Evolutionary conservation across 2,888 invertebrate species (phyloP).

Genomic region (Pteria penguin): DNA sequence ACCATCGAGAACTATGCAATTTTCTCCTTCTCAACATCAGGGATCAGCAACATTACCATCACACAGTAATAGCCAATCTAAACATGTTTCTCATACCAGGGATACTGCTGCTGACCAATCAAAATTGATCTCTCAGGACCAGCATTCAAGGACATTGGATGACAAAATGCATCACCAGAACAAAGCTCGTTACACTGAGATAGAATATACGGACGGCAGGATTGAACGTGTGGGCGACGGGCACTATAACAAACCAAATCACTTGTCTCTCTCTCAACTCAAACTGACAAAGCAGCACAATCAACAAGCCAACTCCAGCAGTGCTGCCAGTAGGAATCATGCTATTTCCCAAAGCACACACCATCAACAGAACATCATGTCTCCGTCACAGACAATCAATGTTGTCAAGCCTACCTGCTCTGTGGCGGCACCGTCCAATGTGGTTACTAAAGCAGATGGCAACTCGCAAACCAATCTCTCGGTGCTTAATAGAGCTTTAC

Average conservation of each 20-base stretch:
- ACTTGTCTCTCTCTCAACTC: constrained; percentile 44
- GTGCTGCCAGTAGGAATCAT: background rate
- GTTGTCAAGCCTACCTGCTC: constrained; percentile 72
- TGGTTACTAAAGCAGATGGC: constrained; percentile 63
- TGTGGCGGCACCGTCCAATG: constrained; percentile 43
- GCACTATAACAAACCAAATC: constrained; percentile 55
- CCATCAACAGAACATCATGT: constrained; percentile 22
- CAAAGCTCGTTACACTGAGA: constrained; percentile 60
- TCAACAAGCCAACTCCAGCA: constrained; percentile 1
- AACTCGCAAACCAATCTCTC: constrained; percentile 71
- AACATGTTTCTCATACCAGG: constrained; percentile 24
- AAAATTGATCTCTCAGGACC: constrained; percentile 37
- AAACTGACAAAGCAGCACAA: constrained; percentile 24
- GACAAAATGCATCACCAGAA: constrained; percentile 49
- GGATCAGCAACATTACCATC: constrained; percentile 42
- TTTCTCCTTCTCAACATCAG: constrained; percentile 17
- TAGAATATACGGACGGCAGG: constrained; percentile 60
- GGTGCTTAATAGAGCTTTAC: constrained; percentile 67
- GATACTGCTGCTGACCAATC: constrained; percentile 31
- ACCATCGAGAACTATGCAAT: constrained; percentile 35
- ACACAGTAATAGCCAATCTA: constrained; percentile 31
- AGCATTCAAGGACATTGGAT: constrained; percentile 35
- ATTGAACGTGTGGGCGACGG: constrained; percentile 61
- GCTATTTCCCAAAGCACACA: constrained; percentile 12
- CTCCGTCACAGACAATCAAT: constrained; percentile 65